Conservation (phyloP, 2,888 invertebrate species). For the Hedya salicella region DNA sequence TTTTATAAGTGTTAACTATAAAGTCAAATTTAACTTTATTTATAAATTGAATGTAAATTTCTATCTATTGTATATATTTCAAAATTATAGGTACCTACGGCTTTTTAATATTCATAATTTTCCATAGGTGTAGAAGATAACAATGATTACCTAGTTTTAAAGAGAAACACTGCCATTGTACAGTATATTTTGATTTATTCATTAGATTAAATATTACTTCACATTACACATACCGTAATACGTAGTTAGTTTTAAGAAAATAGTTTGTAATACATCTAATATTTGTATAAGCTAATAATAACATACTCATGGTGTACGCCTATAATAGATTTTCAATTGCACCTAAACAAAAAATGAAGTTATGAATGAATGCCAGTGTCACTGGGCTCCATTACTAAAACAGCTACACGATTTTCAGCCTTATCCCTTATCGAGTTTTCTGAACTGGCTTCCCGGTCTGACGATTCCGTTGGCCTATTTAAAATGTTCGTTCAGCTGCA, state of each 20-base stretch:
- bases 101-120: slow-evolving; percentile 5
- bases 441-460: no score
- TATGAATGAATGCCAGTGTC: no score
- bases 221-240: not conserved
- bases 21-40: slow-evolving; percentile 29
- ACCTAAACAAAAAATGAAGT: not conserved
- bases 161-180: slow-evolving; percentile 60
- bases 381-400: no score
- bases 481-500: no score
- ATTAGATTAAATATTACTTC: slow-evolving; percentile 26
- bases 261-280: slow-evolving; percentile 5
- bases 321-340: not conserved
- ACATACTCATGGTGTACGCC: not conserved
- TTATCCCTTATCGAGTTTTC: no score
- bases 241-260: slow-evolving; percentile 8
- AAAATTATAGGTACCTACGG: not conserved
- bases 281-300: slow-evolving; percentile 2
- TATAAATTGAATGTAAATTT: slow-evolving; percentile 23
- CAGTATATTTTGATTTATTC: slow-evolving; percentile 48
- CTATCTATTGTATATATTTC: slow-evolving; percentile 14
- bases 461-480: no score
- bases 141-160: slow-evolving; percentile 34
- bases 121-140: slow-evolving; percentile 8
- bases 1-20: slow-evolving; percentile 8
- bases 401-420: no score